phyloP scores from a whole-genome alignment of 2,113 vertebrate species.

The Nibea albiflora region DNA sequence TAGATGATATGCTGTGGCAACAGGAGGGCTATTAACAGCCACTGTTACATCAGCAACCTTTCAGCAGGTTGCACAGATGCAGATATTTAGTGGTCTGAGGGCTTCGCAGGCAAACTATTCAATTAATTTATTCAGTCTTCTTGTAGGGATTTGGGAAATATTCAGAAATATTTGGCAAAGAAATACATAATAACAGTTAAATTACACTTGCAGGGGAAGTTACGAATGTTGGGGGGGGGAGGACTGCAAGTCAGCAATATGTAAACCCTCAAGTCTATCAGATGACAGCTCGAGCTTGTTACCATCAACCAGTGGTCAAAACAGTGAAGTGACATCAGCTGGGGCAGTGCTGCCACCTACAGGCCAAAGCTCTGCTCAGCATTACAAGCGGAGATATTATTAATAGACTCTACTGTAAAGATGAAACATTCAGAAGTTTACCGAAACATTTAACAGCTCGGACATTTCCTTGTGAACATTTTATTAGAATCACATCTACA shows the following conservation, averaged over 20 bases:
- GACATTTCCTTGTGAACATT: not conserved
- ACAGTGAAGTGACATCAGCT: constrained; percentile 18
- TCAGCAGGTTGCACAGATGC: constrained; percentile 30
- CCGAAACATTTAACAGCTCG: not conserved
- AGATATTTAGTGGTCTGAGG: constrained; percentile 5
- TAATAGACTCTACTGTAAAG: not conserved
- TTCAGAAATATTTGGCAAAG: not conserved
- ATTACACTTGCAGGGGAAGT: constrained; percentile 18
- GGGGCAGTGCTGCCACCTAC: constrained; percentile 73
- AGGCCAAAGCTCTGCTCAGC: constrained; percentile 14
- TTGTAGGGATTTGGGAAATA: not conserved
- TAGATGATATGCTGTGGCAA: constrained; percentile 73
- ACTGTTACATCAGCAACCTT: constrained; percentile 63
- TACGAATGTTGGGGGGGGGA: constrained; percentile 1
- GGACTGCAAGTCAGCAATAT: constrained; percentile 49
- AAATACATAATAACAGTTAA: constrained; percentile 16
- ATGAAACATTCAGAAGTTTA: not conserved
- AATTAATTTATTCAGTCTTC: not conserved
- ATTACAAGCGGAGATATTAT: not conserved
- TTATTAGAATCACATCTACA: not conserved
- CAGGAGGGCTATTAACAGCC: constrained; percentile 70
- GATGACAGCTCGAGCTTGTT: constrained; percentile 46
- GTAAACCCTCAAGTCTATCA: constrained; percentile 44
- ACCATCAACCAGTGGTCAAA: constrained; percentile 45
- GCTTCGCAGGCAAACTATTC: not conserved